Percentiles rank a stretch among this genome's conserved stretches.
These are phyloP conservation scores for Drosophila willistoni DNA, from an alignment of 1,140 invertebrate genomes.

Conservation along the genomic window DNA sequence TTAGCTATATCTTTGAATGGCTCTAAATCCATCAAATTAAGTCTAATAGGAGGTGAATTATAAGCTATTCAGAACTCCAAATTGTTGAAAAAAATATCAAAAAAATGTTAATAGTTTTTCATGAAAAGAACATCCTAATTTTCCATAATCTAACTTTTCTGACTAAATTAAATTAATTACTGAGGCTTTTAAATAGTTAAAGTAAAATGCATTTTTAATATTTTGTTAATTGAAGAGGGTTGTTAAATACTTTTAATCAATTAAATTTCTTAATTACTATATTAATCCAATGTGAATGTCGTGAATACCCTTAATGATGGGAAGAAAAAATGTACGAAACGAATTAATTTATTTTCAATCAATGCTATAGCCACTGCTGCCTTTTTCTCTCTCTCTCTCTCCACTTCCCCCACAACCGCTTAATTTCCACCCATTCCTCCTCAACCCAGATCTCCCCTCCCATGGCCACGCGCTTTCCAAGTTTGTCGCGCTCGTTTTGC, in stretches of 20 bases:
- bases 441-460: neutral
- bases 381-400: neutral
- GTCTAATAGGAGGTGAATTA: too few species aligned
- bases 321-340: constrained; percentile 11
- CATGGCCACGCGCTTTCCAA: constrained; percentile 48
- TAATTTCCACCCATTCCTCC: neutral
- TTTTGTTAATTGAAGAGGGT: neutral
- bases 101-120: too few species aligned
- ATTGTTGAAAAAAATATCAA: too few species aligned
- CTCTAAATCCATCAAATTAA: too few species aligned
- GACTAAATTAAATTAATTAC: too few species aligned
- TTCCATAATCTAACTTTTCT: too few species aligned
- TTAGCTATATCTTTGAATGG: too few species aligned
- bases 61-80: too few species aligned
- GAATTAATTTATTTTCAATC: constrained; percentile 79
- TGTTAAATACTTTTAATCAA: neutral
- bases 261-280: constrained; percentile 2
- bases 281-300: constrained; percentile 14
- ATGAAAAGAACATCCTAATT: too few species aligned
- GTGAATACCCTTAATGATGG: constrained; percentile 25
- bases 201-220: neutral
- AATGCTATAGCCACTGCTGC: constrained; percentile 41
- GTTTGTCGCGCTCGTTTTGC: constrained; percentile 68
- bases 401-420: constrained; percentile 3
- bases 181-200: too few species aligned